Conservation (phyloP, 2,797 vertebrate genomes). For the Pantherophis alleghaniensis region DNA sequence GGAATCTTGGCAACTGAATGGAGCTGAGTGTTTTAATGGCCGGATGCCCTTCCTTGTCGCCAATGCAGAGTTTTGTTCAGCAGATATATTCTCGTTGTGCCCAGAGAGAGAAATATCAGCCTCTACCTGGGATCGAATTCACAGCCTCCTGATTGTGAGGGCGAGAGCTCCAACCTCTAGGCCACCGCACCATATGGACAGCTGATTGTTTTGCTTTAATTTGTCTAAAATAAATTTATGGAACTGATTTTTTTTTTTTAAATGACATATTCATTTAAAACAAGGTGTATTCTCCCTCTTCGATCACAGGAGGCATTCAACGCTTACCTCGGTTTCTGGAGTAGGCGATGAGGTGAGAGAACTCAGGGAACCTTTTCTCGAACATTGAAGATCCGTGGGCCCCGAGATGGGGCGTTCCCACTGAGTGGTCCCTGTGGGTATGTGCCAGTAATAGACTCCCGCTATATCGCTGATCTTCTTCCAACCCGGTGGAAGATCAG, state of each 20-base stretch:
- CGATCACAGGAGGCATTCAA: background rate
- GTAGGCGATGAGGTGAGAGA: slow-evolving; percentile 86
- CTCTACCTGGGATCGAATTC: too few species aligned
- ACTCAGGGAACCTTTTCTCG: slow-evolving; percentile 77
- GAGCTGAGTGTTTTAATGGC: too few species aligned
- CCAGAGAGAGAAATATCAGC: too few species aligned
- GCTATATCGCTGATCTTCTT: slow-evolving; percentile 88
- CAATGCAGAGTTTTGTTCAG: too few species aligned
- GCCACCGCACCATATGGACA: background rate
- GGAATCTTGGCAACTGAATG: too few species aligned
- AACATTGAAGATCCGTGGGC: slow-evolving; percentile 70
- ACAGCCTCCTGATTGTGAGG: too few species aligned
- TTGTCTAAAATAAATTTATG: slow-evolving; percentile 34
- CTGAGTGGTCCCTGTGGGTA: slow-evolving; percentile 91
- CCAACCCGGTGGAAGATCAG: slow-evolving; percentile 92
- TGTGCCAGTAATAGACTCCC: slow-evolving; percentile 93
- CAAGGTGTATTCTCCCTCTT: background rate
- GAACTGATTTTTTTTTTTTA: background rate
- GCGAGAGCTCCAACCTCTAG: too few species aligned
- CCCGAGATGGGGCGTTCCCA: slow-evolving; percentile 84
- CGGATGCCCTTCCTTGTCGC: too few species aligned
- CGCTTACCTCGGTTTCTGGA: slow-evolving; percentile 90
- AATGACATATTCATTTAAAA: background rate
- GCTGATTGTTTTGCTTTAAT: background rate
- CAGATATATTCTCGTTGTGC: too few species aligned